phyloP scores from a whole-genome alignment of 2,113 vertebrate species.

The Gavia stellata region DNA sequence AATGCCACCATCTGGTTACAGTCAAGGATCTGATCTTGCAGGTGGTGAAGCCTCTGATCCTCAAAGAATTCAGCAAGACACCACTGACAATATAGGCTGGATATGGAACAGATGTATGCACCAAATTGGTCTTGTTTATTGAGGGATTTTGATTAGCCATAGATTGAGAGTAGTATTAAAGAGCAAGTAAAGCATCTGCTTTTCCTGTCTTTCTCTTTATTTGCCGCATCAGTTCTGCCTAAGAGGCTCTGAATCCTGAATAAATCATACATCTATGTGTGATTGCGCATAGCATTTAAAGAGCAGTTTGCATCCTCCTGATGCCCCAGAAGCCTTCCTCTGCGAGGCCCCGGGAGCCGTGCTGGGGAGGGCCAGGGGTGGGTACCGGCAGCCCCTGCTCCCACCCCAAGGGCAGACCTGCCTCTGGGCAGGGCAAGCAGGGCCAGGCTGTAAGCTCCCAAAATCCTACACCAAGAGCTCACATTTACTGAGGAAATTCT shows the following conservation, averaged over 20 bases:
- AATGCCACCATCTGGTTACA: conserved; percentile 67
- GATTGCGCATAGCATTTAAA: neutral
- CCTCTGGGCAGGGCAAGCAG: neutral
- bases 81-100: neutral
- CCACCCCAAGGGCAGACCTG: neutral
- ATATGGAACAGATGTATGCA: neutral
- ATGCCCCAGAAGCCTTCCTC: neutral
- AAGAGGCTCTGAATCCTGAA: neutral
- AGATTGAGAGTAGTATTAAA: neutral
- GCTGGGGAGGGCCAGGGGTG: too few species aligned
- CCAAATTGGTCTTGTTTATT: neutral
- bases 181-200: neutral
- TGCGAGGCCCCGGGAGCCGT: fast-evolving
- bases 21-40: conserved; percentile 19
- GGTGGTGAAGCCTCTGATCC: neutral
- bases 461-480: neutral
- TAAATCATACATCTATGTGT: neutral
- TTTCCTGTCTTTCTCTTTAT: neutral
- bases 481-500: neutral
- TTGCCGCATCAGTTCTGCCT: neutral
- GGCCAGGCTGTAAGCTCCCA: neutral
- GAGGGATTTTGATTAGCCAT: neutral
- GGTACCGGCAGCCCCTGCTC: fast-evolving
- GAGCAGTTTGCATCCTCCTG: neutral
- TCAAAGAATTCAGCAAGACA: conserved; percentile 1